Evolutionary conservation across 2,797 vertebrate genomes (phyloP), one percentile per base, ranked within the genome.

Genomic region (Antrozous pallidus): DNA sequence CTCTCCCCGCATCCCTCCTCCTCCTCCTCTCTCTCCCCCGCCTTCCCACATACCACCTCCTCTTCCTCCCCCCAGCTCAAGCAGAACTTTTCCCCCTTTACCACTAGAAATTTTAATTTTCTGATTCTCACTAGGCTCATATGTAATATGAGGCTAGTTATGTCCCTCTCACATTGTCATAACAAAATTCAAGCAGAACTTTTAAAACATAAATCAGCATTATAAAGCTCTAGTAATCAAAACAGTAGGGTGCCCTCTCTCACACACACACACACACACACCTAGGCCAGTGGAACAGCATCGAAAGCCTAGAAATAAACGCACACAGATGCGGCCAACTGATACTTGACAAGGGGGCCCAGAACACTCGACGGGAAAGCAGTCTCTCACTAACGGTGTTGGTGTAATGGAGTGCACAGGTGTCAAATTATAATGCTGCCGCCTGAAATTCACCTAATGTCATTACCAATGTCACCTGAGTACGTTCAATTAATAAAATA

Each of bases 71-170:
- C 17, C 26, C n/a, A 86, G 75, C 3, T 22, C 63, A 42, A n/a
- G 13, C 7, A 63, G 61, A 63, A 63, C 61, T 3, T 63, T 63
- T 17, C 3, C 13, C 89, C 77, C n/a, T 69, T 79, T 12, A 80
- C 31, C 28, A 22, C 61, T 90, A 56, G 79, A 94, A 63, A 71
- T 83, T 91, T 74, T 47, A 54, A 85, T 82, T 85, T 95, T 90
- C 38, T 83, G 40, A 51, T 77, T 87, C 70, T 95, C 69, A 49
- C 4, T 28, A 91, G 78, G 31, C 28, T 93, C 24, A n/a, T 22
- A 16, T 75, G 16, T 65, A 58, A 61, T 38, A 77, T 61, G 80
- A 94, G 9, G 80, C 61, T 77, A 88, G 77, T 45, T 83, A 22
- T 63, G 74, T 5, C 11, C 63, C 65, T 83, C 61, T 78, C 10